Base-by-base conservation (phyloP, 1,140 invertebrate genomes). In the Harlomillsia oculata region DNA sequence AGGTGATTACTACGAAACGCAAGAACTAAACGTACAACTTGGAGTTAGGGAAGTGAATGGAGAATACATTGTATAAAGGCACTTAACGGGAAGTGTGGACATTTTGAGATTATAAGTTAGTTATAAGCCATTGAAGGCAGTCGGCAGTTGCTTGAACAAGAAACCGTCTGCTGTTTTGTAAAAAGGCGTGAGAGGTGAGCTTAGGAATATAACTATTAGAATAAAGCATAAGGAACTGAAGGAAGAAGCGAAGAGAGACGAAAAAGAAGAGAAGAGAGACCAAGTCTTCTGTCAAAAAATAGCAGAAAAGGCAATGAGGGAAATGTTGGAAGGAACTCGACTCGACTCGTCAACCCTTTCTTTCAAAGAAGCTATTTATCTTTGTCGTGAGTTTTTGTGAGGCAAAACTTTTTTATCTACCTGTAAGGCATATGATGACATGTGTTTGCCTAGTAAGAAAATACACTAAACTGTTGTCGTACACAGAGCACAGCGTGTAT, bases 341-440 rank as follows among this genome's bases (percentile, higher is more conserved):
- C 45, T 48, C 16, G 34, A 48, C n/a, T n/a, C n/a, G 49, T 51
- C 49, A 51, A 30, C 49, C 49, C 34, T 51, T 57, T 56, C 37
- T 57, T 57, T 51, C 37, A 18, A 40, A 50, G 34, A 50, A 32
- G 54, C 50, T 55, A 61, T 61, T 61, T 56, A 61, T 61, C 53
- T 61, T 53, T 61, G 59, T 61, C 59, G 46, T 52, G 13, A 21
- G 37, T 43, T 60, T 55, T 54, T 56, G 46, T 53, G 32, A 18
- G 53, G n/a, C n/a, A n/a, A n/a, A n/a, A 6, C 40, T 61, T 56
- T 56, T 48, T 50, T 60, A 29, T 44, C 46, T 56, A 53, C 51
- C 57, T 59, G 57, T 54, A 32, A n/a, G 29, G 48, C 45, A 51
- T 36, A 59, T 48, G 45, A 60, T 54, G 52, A n/a, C n/a, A 9